phyloP scores from a whole-genome alignment of 2,888 invertebrate genomes.

The Pecten maximus region DNA sequence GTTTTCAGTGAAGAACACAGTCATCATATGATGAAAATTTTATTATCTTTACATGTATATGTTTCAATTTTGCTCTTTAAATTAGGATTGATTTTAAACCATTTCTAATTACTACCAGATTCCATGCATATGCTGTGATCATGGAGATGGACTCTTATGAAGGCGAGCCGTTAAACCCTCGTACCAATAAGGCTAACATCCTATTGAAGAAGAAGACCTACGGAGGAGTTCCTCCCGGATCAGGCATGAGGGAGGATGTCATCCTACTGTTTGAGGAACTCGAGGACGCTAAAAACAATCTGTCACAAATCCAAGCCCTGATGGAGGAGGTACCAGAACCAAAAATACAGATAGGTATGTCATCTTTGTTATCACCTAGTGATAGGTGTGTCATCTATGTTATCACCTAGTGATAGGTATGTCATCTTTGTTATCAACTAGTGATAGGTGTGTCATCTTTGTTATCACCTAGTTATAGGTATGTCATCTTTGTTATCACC shows the following conservation, averaged over 20 bases:
- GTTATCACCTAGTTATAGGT: too few relatives aligned
- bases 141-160: constrained; percentile 82
- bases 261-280: constrained; percentile 81
- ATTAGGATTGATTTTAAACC: too few relatives aligned
- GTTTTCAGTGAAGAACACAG: too few relatives aligned
- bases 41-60: background rate
- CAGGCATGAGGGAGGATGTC: constrained; percentile 82
- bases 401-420: too few relatives aligned
- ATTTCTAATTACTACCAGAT: constrained; percentile 75
- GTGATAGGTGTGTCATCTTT: too few relatives aligned
- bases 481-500: too few relatives aligned
- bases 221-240: constrained; percentile 81
- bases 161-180: constrained; percentile 70
- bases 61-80: too few relatives aligned
- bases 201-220: constrained; percentile 78
- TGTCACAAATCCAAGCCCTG: constrained; percentile 75
- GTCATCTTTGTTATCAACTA: too few relatives aligned
- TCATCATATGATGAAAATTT: too few relatives aligned
- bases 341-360: constrained; percentile 66
- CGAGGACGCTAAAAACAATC: constrained; percentile 79
- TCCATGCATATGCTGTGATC: constrained; percentile 81
- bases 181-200: constrained; percentile 76
- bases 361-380: background rate
- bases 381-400: too few relatives aligned
- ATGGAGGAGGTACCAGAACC: constrained; percentile 72